A percentile compares a stretch with the other conserved stretches of the same genome.
Evolutionary conservation across 2,888 invertebrate genomes (phyloP).

Genomic region (Macropis europaea): DNA sequence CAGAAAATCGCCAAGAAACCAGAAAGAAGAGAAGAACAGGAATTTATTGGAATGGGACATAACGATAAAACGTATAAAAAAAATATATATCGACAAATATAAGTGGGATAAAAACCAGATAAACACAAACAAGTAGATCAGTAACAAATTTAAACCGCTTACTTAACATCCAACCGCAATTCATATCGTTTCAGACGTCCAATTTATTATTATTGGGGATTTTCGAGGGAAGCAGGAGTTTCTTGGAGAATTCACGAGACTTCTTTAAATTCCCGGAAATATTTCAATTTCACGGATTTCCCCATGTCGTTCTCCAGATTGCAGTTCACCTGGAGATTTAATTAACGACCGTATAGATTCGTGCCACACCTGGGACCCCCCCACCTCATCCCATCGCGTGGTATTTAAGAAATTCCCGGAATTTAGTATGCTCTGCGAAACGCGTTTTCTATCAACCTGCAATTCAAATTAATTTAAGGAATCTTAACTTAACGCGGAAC

Average conservation of each 20-base stretch:
- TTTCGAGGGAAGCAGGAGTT: too few relatives aligned
- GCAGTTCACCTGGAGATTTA: conserved; percentile 38
- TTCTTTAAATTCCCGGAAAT: not conserved
- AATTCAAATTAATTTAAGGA: not conserved
- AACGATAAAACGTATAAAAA: not conserved
- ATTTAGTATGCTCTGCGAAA: not conserved
- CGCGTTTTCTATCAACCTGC: not conserved
- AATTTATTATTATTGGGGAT: too few relatives aligned
- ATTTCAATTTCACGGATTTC: conserved; percentile 6
- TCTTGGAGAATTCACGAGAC: too few relatives aligned
- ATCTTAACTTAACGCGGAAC: not conserved
- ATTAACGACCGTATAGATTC: conserved; percentile 40
- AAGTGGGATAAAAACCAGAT: too few relatives aligned
- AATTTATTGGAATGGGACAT: conserved; percentile 11
- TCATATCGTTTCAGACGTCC: too few relatives aligned
- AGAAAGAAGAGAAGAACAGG: too few relatives aligned
- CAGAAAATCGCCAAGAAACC: too few relatives aligned
- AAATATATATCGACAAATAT: too few relatives aligned
- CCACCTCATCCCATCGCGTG: not conserved
- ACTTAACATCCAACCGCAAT: too few relatives aligned
- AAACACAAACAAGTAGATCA: too few relatives aligned
- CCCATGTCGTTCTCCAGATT: conserved; percentile 33
- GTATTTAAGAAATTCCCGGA: conserved; percentile 18
- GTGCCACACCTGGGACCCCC: conserved; percentile 1
- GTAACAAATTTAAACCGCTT: too few relatives aligned